Evolutionary conservation across 1,140 invertebrate species (phyloP).

Genomic region (Probaryconus sp.): DNA sequence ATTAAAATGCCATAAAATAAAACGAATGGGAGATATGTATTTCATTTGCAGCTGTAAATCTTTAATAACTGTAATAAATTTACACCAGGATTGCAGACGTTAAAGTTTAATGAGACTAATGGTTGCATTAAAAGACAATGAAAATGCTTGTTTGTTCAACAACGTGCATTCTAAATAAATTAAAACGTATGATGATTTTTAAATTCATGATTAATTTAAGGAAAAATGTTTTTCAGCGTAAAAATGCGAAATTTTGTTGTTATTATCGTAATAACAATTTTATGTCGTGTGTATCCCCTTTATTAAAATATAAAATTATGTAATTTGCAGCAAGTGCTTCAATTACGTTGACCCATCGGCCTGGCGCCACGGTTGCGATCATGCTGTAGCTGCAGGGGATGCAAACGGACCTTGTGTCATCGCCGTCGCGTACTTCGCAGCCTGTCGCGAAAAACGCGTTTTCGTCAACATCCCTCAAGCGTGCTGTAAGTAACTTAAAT

Average conservation of each 20-base stretch:
- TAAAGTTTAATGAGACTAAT: no score
- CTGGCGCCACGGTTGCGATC: conserved; percentile 83
- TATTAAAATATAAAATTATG: neutral
- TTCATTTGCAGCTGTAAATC: no score
- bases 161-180: no score
- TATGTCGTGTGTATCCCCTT: neutral
- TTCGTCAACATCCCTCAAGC: conserved; percentile 79
- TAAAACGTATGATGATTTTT: no score
- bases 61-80: no score
- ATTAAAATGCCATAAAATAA: no score
- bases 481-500: conserved; percentile 77
- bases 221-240: neutral
- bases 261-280: conserved; percentile 3
- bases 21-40: no score
- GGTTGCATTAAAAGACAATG: no score
- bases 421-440: conserved; percentile 80
- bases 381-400: conserved; percentile 77
- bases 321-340: conserved; percentile 72
- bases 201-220: neutral
- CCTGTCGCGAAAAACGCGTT: conserved; percentile 78
- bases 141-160: no score
- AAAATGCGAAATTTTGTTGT: no score
- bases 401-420: conserved; percentile 80
- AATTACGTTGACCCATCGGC: conserved; percentile 70
- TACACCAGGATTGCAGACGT: no score